Evolutionary conservation across 2,113 vertebrate genomes (phyloP).

Genomic region (Aplodontia rufa): DNA sequence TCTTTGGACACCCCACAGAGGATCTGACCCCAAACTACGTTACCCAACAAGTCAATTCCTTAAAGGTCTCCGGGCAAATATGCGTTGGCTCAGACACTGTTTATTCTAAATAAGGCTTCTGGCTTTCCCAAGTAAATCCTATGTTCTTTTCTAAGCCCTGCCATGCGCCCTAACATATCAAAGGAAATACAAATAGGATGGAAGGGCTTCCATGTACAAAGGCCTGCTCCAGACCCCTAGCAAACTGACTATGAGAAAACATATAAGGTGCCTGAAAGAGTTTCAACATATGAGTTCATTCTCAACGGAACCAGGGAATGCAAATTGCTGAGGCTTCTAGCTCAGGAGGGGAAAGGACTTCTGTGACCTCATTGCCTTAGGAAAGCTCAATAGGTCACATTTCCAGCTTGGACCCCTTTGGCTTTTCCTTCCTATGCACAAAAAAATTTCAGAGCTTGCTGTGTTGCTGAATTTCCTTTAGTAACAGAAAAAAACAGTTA

Average conservation of each 20-base stretch:
- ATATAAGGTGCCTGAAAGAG: not conserved
- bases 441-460: constrained; percentile 61
- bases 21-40: not conserved
- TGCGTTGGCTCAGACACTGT: not conserved
- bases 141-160: not conserved
- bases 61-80: not conserved
- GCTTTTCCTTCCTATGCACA: constrained; percentile 73
- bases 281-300: not conserved
- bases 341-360: constrained; percentile 20
- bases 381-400: constrained; percentile 44
- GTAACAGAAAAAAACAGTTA: constrained; percentile 57
- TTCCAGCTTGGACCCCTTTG: constrained; percentile 44
- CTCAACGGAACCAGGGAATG: not conserved
- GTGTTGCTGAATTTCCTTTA: constrained; percentile 71
- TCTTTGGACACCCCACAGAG: not conserved
- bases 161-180: not conserved
- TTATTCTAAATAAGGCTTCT: not conserved
- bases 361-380: constrained; percentile 41
- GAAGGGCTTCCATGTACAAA: not conserved
- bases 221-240: not conserved
- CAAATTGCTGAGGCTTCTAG: constrained; percentile 22
- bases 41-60: not conserved
- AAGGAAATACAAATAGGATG: not conserved
- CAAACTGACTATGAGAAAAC: not conserved
- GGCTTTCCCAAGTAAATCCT: not conserved